Evolutionary conservation across 2,888 invertebrate genomes (phyloP).

Genomic region (Cosmia pyralina): DNA sequence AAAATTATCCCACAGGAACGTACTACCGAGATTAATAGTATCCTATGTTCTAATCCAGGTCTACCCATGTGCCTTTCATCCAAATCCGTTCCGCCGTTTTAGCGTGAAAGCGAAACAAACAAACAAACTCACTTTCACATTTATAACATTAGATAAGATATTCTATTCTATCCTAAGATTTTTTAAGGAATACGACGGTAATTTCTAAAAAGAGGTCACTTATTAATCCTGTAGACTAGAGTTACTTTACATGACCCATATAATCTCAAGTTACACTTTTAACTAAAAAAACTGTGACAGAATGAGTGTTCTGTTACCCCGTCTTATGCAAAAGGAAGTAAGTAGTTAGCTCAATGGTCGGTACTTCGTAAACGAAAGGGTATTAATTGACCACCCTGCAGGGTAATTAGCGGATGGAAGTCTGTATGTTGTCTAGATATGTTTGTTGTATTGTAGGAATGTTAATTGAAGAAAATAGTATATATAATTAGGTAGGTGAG

Average conservation of each 20-base stretch:
- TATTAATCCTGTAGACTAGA: neutral
- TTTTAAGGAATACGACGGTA: neutral
- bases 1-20: too few species aligned
- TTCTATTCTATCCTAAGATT: too few species aligned
- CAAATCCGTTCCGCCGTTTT: too few species aligned
- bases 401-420: constrained; percentile 17
- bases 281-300: neutral
- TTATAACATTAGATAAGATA: too few species aligned
- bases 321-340: constrained; percentile 58
- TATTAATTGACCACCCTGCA: constrained; percentile 57
- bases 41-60: too few species aligned
- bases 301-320: constrained; percentile 21
- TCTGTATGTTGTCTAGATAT: neutral
- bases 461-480: neutral
- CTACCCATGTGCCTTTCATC: too few species aligned
- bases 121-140: too few species aligned
- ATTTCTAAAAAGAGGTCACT: too few species aligned
- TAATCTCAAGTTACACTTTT: constrained; percentile 9
- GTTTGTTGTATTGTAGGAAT: constrained; percentile 18
- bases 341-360: constrained; percentile 51
- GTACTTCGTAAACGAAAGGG: constrained; percentile 21
- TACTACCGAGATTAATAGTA: too few species aligned
- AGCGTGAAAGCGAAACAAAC: too few species aligned
- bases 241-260: constrained; percentile 27
- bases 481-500: neutral